phyloP scores from a whole-genome alignment of 2,888 invertebrate species.

The Phania funesta region DNA sequence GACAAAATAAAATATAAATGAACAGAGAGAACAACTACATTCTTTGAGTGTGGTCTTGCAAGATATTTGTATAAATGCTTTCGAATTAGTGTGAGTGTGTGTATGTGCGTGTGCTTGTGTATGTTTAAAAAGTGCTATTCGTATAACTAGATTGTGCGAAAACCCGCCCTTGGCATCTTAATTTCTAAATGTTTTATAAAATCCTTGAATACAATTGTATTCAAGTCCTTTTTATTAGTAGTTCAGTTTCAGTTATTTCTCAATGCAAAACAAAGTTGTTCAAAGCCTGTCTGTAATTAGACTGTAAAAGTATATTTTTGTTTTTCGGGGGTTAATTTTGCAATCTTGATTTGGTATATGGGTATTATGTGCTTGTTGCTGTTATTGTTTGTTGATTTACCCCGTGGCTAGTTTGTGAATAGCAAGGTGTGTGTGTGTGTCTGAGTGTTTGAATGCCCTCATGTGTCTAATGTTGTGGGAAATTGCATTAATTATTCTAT shows the following conservation, averaged over 20 bases:
- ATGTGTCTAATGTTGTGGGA: conserved; percentile 80
- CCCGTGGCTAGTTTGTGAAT: conserved; percentile 41
- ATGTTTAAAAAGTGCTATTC: conserved; percentile 15
- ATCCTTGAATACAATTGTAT: conserved; percentile 47
- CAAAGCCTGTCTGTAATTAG: neutral
- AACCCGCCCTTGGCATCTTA: conserved; percentile 54
- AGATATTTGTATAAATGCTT: neutral
- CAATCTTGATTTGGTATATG: conserved; percentile 53
- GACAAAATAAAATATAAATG: conserved; percentile 5
- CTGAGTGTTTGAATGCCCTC: conserved; percentile 64
- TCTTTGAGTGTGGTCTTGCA: conserved; percentile 40
- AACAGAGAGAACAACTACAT: neutral
- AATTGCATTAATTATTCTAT: conserved; percentile 81
- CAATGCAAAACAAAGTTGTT: neutral
- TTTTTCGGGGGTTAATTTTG: conserved; percentile 55
- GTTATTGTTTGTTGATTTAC: conserved; percentile 46
- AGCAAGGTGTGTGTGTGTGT: conserved; percentile 43
- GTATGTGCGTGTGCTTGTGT: neutral
- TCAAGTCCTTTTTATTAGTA: conserved; percentile 39
- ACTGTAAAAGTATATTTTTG: neutral
- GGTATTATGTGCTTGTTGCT: conserved; percentile 36
- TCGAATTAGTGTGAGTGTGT: neutral
- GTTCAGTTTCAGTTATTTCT: conserved; percentile 27
- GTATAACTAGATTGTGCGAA: conserved; percentile 56
- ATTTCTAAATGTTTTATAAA: conserved; percentile 31